Percentiles rank a stretch among this genome's conserved stretches.
Evolutionary conservation across 2,888 invertebrate genomes (phyloP).

Genomic region (Volucella inflata): DNA sequence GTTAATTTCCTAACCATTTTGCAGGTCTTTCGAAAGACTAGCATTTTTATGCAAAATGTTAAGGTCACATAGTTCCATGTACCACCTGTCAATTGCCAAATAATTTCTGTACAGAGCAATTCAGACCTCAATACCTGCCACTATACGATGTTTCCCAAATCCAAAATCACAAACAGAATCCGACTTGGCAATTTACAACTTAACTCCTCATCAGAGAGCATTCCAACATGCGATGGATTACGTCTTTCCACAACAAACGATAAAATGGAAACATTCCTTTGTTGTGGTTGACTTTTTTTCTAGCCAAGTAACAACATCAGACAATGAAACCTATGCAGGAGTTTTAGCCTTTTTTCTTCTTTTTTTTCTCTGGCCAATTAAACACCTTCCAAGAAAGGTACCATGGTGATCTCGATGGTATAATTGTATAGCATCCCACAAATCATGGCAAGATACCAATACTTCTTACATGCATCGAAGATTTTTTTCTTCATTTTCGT

Average conservation of each 20-base stretch:
- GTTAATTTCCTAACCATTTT: not conserved
- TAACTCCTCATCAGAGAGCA: constrained; percentile 38
- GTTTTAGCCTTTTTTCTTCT: constrained; percentile 31
- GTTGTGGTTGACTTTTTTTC: not conserved
- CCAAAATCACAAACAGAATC: constrained; percentile 41
- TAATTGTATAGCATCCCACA: constrained; percentile 33
- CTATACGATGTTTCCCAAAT: constrained; percentile 54
- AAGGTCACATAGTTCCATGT: constrained; percentile 55
- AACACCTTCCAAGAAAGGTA: constrained; percentile 56
- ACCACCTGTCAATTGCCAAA: constrained; percentile 59
- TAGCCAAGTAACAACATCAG: constrained; percentile 48
- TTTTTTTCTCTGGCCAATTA: constrained; percentile 59
- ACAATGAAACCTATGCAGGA: constrained; percentile 50
- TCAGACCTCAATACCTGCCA: constrained; percentile 49
- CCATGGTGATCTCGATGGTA: constrained; percentile 2
- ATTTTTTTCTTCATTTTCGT: not conserved
- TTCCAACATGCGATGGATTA: constrained; percentile 65
- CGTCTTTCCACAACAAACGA: constrained; percentile 36
- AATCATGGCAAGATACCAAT: constrained; percentile 30
- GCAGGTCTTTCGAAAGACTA: constrained; percentile 11
- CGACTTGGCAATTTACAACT: constrained; percentile 61
- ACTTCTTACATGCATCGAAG: constrained; percentile 11
- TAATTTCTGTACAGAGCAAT: constrained; percentile 48
- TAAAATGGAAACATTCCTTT: not conserved
- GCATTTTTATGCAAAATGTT: constrained; percentile 50